These are phyloP conservation scores for Takifugu ocellatus DNA, from an alignment of 2,797 vertebrate genomes.

Conservation along the genomic window DNA sequence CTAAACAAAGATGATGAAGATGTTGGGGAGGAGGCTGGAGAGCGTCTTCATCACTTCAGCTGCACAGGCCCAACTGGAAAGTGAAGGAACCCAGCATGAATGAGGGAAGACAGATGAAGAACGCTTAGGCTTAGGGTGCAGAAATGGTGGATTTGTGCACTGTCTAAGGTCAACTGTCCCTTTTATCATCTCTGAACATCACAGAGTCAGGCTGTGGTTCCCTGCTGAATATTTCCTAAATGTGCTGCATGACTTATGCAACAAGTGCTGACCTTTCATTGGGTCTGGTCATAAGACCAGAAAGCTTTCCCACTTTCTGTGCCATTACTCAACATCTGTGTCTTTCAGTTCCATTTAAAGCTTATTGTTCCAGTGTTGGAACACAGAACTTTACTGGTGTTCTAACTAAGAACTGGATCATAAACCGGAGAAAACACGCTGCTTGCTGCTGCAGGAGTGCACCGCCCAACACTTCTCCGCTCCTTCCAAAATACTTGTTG, in stretches of 20 bases:
- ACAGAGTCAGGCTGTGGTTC: slow-evolving; percentile 28
- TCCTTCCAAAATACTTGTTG: slow-evolving; percentile 36
- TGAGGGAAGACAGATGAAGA: slow-evolving; percentile 6
- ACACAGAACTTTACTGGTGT: slow-evolving; percentile 6
- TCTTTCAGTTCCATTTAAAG: too few species aligned
- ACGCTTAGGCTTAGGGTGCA: too few species aligned
- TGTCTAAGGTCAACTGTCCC: slow-evolving; percentile 45
- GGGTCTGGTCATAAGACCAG: neutral
- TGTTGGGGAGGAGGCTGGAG: slow-evolving; percentile 13
- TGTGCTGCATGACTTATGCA: slow-evolving; percentile 30
- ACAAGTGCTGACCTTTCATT: slow-evolving; percentile 38
- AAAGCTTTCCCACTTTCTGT: too few species aligned
- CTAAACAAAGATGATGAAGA: slow-evolving; percentile 24
- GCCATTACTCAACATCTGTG: too few species aligned
- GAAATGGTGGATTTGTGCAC: slow-evolving; percentile 3
- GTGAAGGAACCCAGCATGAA: slow-evolving; percentile 20
- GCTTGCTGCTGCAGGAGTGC: slow-evolving; percentile 19
- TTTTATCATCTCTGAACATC: slow-evolving; percentile 46
- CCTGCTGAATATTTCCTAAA: slow-evolving; percentile 42
- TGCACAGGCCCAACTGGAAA: slow-evolving; percentile 10
- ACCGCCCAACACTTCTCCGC: slow-evolving; percentile 42
- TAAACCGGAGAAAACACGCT: slow-evolving; percentile 25
- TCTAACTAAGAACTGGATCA: slow-evolving; percentile 3
- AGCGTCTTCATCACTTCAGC: slow-evolving; percentile 24
- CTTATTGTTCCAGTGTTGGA: neutral